Percentiles rank a stretch among this genome's conserved stretches.
Evolutionary conservation across 1,140 invertebrate species (phyloP).

Genomic region (Drosophila arawakana): DNA sequence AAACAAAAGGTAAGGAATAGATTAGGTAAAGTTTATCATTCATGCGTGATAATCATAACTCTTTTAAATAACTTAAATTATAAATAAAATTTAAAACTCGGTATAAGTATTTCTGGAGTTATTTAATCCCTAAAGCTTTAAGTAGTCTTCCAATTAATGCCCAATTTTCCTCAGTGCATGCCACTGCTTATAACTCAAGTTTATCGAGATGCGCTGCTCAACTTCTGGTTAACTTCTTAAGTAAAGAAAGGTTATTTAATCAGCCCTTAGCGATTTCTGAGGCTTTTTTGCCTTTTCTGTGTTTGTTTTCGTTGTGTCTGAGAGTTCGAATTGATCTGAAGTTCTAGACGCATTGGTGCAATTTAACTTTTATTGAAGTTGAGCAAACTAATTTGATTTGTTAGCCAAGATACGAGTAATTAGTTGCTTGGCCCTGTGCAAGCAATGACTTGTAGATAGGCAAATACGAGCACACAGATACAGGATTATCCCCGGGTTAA

Average conservation of each 20-base stretch:
- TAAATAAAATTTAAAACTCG: too few relatives aligned
- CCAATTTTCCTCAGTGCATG: too few relatives aligned
- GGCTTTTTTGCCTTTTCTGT: neutral
- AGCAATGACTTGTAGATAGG: constrained; percentile 6
- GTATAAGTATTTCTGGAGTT: too few relatives aligned
- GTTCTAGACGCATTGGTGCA: constrained; percentile 2
- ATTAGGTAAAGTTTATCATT: too few relatives aligned
- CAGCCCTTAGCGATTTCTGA: neutral
- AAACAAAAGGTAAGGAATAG: neutral
- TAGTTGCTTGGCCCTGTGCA: constrained; percentile 28
- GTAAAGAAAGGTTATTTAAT: neutral
- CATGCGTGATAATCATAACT: too few relatives aligned
- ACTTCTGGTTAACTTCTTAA: neutral
- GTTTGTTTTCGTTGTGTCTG: too few relatives aligned
- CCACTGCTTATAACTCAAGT: too few relatives aligned
- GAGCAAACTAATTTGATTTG: constrained; percentile 54
- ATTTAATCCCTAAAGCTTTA: too few relatives aligned
- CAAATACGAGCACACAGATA: neutral
- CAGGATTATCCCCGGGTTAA: neutral
- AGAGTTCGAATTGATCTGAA: neutral
- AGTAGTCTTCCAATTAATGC: too few relatives aligned
- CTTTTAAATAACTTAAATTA: too few relatives aligned
- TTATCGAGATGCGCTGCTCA: too few relatives aligned
- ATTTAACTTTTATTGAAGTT: constrained; percentile 37
- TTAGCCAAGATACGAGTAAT: constrained; percentile 45